phyloP scores from a whole-genome alignment of 2,888 invertebrate genomes.

The Cataglyphis livida region DNA sequence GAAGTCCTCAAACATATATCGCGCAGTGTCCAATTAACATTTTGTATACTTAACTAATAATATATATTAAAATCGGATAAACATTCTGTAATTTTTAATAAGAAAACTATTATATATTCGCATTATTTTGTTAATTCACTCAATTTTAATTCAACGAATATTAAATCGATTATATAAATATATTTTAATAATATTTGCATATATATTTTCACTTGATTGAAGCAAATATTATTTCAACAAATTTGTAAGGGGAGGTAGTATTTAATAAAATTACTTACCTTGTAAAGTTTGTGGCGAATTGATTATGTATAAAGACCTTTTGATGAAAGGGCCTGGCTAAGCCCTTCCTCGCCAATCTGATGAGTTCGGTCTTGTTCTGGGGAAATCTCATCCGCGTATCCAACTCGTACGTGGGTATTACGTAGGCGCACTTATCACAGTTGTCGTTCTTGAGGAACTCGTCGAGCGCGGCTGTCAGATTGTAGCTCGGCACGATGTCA shows the following conservation, averaged over 20 bases:
- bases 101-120: not conserved
- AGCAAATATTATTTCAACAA: not conserved
- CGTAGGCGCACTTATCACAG: conserved; percentile 92
- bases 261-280: conserved; percentile 86
- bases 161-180: conserved; percentile 7
- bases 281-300: conserved; percentile 96
- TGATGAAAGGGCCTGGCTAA: conserved; percentile 95
- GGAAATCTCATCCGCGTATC: conserved; percentile 93
- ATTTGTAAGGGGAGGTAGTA: not conserved
- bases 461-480: conserved; percentile 90
- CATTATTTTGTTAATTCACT: not conserved
- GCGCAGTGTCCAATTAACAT: not conserved
- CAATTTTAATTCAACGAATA: conserved; percentile 22
- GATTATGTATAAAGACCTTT: conserved; percentile 96
- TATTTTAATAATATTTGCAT: not conserved
- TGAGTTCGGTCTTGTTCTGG: conserved; percentile 91
- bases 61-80: not conserved
- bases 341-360: conserved; percentile 92
- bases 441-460: conserved; percentile 88
- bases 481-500: conserved; percentile 93
- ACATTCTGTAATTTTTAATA: not conserved
- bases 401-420: conserved; percentile 96
- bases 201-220: conserved; percentile 4
- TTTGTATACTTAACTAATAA: not conserved
- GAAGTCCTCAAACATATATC: not conserved